Conservation (phyloP, 1,140 invertebrate genomes). For the Meloidogyne hapla region DNA sequence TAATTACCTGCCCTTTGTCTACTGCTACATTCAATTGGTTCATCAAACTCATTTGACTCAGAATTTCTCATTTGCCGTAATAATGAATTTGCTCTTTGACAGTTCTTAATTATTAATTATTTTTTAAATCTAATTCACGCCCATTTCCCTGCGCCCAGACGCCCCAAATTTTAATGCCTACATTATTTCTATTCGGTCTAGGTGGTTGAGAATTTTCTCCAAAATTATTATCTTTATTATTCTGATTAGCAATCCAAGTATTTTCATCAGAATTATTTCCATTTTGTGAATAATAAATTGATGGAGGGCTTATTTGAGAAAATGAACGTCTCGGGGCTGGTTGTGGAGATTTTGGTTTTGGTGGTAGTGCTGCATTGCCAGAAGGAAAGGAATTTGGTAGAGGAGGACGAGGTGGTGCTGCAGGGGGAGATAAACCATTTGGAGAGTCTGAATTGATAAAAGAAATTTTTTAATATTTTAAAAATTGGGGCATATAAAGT, state of each 20-base stretch:
- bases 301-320: neutral
- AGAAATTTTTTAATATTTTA: neutral
- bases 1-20: neutral
- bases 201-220: neutral
- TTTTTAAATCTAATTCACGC: neutral
- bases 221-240: neutral
- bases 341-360: constrained; percentile 29
- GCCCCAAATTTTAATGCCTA: neutral
- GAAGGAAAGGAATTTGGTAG: neutral
- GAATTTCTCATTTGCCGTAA: neutral
- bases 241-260: neutral
- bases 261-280: neutral
- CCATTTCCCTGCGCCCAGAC: no score
- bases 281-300: neutral
- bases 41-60: constrained; percentile 5
- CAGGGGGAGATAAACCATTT: neutral
- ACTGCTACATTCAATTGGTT: neutral
- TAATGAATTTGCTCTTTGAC: neutral
- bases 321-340: constrained; percentile 10
- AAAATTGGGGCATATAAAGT: no score
- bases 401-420: neutral
- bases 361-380: neutral
- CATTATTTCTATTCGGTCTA: neutral
- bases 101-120: constrained; percentile 1
- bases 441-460: neutral